Percentiles rank a stretch among this genome's conserved stretches.
These are phyloP conservation scores for Tarsius wallacei DNA, from an alignment of 2,797 vertebrate species.

Conservation along the genomic window DNA sequence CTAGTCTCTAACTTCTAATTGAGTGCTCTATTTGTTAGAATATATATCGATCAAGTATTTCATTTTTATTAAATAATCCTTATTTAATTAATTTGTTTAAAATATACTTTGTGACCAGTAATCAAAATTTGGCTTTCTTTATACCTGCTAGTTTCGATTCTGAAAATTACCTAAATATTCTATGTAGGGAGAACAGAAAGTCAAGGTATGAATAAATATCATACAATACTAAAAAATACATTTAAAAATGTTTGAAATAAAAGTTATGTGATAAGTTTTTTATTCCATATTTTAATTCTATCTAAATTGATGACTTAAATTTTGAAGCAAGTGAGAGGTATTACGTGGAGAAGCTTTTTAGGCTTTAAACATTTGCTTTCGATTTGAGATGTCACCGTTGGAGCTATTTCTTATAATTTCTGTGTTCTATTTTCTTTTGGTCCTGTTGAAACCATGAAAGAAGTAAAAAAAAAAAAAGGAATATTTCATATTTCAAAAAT, in stretches of 20 bases:
- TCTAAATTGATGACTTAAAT: constrained; percentile 1
- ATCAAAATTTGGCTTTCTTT: constrained; percentile 27
- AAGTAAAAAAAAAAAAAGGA: constrained; percentile 48
- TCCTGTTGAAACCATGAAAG: not conserved
- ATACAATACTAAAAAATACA: not conserved
- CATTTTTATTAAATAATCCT: constrained; percentile 14
- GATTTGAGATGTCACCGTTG: not conserved
- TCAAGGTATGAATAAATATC: not conserved
- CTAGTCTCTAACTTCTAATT: not conserved
- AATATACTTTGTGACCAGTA: not conserved
- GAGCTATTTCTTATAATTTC: constrained; percentile 18
- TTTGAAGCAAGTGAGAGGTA: not conserved
- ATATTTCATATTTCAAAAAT: constrained; percentile 72
- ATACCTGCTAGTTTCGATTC: constrained; percentile 31
- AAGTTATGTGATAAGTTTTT: not conserved
- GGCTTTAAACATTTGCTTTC: constrained; percentile 42
- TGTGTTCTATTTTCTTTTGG: constrained; percentile 59
- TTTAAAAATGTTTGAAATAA: not conserved
- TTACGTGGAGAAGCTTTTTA: not conserved
- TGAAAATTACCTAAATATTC: constrained; percentile 10
- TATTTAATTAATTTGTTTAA: constrained; percentile 23
- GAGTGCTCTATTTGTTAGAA: not conserved
- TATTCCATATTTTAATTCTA: not conserved
- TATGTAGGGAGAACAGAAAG: not conserved
- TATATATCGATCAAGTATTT: constrained; percentile 15